These are phyloP conservation scores for Platysteira castanea DNA, from an alignment of 2,113 vertebrate genomes.

Conservation along the genomic window DNA sequence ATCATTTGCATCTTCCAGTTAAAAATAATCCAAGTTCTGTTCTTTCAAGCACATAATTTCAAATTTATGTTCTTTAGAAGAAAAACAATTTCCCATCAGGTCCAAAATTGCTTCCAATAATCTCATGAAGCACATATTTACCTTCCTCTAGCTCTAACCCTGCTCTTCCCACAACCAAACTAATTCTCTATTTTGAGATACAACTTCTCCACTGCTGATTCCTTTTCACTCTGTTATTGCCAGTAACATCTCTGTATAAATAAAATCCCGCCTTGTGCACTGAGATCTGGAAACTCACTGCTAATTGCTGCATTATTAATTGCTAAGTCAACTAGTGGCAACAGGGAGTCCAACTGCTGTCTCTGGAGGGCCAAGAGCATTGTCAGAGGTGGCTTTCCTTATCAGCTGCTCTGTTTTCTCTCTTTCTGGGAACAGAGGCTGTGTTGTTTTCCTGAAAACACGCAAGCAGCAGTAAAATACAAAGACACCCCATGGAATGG, in stretches of 20 bases:
- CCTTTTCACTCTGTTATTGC: not conserved
- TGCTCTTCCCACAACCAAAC: not conserved
- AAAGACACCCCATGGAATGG: not conserved
- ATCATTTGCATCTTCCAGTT: not conserved
- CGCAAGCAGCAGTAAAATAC: not conserved
- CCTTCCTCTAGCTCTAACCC: not conserved
- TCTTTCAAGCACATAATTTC: not conserved
- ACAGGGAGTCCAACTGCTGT: not conserved
- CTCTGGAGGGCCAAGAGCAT: not conserved
- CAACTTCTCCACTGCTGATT: not conserved
- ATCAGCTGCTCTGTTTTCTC: not conserved
- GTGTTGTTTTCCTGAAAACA: not conserved
- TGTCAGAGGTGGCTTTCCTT: not conserved
- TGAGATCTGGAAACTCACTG: not conserved
- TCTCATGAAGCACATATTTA: not conserved
- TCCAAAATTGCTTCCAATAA: not conserved
- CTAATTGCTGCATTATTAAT: conserved; percentile 47
- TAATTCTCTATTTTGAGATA: not conserved
- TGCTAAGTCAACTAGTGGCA: conserved; percentile 12
- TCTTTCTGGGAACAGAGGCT: not conserved
- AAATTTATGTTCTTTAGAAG: not conserved
- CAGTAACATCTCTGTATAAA: not conserved
- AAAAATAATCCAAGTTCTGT: not conserved
- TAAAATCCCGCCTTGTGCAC: not conserved
- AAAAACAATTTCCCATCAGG: not conserved